Evolutionary conservation across 2,888 invertebrate genomes (phyloP).

Genomic region (Xestia sexstrigata): DNA sequence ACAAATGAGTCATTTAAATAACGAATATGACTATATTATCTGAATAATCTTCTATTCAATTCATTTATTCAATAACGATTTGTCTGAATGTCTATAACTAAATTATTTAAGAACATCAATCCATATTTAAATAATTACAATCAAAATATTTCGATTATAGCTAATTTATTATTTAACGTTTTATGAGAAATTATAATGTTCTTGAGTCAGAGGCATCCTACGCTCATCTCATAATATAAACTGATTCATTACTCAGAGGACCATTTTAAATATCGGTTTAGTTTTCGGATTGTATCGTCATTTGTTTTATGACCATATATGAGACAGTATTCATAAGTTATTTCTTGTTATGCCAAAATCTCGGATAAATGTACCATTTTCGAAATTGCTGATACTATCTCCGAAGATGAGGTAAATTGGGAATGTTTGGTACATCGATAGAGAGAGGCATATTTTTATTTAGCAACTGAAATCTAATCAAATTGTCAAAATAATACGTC

Average conservation of each 20-base stretch:
- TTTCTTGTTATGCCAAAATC: not conserved
- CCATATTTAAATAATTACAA: too few relatives aligned
- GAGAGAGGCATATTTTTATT: not conserved
- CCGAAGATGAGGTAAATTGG: not conserved
- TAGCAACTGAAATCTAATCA: not conserved
- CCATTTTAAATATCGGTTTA: constrained; percentile 15
- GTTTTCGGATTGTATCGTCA: constrained; percentile 12
- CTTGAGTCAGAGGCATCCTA: constrained; percentile 51
- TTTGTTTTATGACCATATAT: constrained; percentile 27
- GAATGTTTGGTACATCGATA: constrained; percentile 12
- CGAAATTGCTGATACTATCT: constrained; percentile 28
- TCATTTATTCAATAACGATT: too few relatives aligned
- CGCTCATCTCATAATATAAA: constrained; percentile 21
- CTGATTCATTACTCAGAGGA: constrained; percentile 44
- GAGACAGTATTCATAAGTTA: not conserved
- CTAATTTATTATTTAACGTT: constrained; percentile 23
- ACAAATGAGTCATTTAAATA: constrained; percentile 25
- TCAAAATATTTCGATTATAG: not conserved
- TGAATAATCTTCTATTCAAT: constrained; percentile 6
- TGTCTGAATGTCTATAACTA: too few relatives aligned
- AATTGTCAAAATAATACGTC: too few relatives aligned
- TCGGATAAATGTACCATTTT: constrained; percentile 20
- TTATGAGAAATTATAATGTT: constrained; percentile 30
- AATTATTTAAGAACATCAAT: too few relatives aligned
- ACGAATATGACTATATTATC: not conserved